Conservation (phyloP, 2,888 invertebrate genomes). For the Ornithoptera alexandrae region DNA sequence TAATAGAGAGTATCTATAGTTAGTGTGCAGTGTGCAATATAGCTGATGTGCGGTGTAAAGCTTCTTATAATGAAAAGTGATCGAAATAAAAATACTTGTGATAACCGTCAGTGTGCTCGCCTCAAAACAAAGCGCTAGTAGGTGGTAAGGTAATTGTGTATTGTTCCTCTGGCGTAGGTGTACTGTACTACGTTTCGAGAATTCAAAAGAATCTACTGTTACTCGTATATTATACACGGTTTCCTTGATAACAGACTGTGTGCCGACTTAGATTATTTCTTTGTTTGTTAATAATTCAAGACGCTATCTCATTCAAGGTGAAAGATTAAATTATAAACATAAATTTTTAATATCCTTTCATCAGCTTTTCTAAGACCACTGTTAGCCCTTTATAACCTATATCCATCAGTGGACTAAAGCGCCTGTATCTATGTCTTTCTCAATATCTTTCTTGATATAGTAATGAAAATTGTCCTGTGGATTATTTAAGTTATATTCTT, state of each 20-base stretch:
- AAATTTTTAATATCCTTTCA: no score
- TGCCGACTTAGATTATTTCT: slow-evolving; percentile 36
- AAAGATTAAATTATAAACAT: neutral
- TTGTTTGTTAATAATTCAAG: neutral
- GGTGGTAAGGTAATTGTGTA: slow-evolving; percentile 68
- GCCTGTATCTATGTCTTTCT: no score
- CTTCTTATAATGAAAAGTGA: neutral
- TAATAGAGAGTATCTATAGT: no score
- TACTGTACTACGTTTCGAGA: slow-evolving; percentile 41
- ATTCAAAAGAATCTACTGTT: slow-evolving; percentile 36
- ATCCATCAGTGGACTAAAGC: no score
- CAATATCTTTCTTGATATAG: no score
- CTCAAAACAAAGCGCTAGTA: slow-evolving; percentile 45
- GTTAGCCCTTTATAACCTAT: no score
- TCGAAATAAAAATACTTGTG: neutral
- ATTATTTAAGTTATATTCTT: no score
- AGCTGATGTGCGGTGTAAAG: no score
- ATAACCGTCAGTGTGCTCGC: neutral
- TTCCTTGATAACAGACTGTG: slow-evolving; percentile 44
- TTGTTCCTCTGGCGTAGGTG: slow-evolving; percentile 65
- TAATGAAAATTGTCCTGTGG: no score
- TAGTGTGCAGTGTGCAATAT: no score
- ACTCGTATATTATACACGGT: slow-evolving; percentile 49
- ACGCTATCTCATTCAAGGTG: neutral
- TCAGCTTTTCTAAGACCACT: no score